Evolutionary conservation across 2,113 vertebrate genomes (phyloP).

Genomic region (Rutilus rutilus): DNA sequence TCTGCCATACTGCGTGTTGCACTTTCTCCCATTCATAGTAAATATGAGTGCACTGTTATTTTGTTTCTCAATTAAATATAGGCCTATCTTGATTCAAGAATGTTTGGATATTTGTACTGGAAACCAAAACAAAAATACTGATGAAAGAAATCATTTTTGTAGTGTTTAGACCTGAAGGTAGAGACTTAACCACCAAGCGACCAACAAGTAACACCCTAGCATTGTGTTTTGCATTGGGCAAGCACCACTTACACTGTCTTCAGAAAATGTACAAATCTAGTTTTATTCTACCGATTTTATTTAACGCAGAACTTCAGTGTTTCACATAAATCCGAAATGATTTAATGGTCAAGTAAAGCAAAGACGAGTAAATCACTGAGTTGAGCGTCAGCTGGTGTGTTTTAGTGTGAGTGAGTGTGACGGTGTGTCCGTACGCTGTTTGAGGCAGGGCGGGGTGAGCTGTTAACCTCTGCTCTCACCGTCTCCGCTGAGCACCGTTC

Average conservation of each 20-base stretch:
- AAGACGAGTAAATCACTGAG: background rate
- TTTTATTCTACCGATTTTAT: background rate
- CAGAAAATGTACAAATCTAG: background rate
- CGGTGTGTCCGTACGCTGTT: slow-evolving; percentile 30
- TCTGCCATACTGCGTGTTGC: too few relatives aligned
- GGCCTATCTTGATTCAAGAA: too few relatives aligned
- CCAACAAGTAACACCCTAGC: too few relatives aligned
- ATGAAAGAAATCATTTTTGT: background rate
- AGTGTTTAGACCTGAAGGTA: too few relatives aligned
- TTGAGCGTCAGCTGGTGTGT: slow-evolving; percentile 57
- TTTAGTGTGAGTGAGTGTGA: slow-evolving; percentile 61
- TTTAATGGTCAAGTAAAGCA: background rate
- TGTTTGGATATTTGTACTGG: too few relatives aligned
- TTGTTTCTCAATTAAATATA: too few relatives aligned
- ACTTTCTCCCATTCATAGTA: too few relatives aligned
- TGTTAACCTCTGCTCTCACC: slow-evolving; percentile 65
- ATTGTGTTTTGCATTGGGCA: too few relatives aligned
- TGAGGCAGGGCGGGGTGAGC: slow-evolving; percentile 43
- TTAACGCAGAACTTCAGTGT: background rate
- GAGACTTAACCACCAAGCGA: too few relatives aligned
- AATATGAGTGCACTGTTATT: too few relatives aligned
- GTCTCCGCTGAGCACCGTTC: slow-evolving; percentile 49
- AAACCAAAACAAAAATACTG: too few relatives aligned
- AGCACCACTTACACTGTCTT: background rate
- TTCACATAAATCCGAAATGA: slow-evolving; percentile 12